Conservation (phyloP, 2,888 invertebrate genomes). For the Lasioglossum figueresi region DNA sequence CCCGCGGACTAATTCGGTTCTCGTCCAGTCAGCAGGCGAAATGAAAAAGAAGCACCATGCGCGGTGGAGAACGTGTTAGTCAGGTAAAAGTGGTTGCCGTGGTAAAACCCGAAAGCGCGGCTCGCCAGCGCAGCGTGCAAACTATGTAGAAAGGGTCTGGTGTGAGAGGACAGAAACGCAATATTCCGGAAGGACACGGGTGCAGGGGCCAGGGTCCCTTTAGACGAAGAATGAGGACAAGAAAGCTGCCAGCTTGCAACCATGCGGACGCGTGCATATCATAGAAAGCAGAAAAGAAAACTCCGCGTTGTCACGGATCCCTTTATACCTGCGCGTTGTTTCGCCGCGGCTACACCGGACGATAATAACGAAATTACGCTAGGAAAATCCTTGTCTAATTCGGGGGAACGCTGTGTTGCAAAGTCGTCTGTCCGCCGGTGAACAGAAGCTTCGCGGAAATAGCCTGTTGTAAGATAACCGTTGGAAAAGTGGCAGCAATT, state of each 20-base stretch:
- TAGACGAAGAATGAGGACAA: slow-evolving; percentile 32
- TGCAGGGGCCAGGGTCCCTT: neutral
- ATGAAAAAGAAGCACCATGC: slow-evolving; percentile 14
- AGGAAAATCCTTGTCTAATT: slow-evolving; percentile 35
- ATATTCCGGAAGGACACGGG: slow-evolving; percentile 38
- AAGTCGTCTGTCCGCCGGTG: neutral
- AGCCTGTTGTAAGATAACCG: neutral
- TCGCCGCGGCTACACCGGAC: slow-evolving; percentile 2
- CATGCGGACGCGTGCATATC: slow-evolving; percentile 39
- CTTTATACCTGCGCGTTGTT: slow-evolving; percentile 9
- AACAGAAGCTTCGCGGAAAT: neutral
- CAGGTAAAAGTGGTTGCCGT: neutral
- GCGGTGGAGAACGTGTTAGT: slow-evolving; percentile 15
- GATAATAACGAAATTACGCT: slow-evolving; percentile 44
- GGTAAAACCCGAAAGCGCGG: slow-evolving; percentile 17
- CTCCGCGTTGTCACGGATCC: slow-evolving; percentile 30
- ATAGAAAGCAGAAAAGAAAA: slow-evolving; percentile 31
- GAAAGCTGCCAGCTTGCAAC: slow-evolving; percentile 8
- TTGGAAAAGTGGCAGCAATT: neutral
- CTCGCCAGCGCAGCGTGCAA: neutral
- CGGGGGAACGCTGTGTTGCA: neutral
- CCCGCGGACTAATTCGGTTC: neutral
- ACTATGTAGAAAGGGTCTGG: slow-evolving; percentile 16
- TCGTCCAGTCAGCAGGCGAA: slow-evolving; percentile 5
- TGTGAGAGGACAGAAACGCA: slow-evolving; percentile 36